Evolutionary conservation across 64 coral and sea anemone genomes (phyloP).

Genomic region (Pocillopora verrucosa): DNA sequence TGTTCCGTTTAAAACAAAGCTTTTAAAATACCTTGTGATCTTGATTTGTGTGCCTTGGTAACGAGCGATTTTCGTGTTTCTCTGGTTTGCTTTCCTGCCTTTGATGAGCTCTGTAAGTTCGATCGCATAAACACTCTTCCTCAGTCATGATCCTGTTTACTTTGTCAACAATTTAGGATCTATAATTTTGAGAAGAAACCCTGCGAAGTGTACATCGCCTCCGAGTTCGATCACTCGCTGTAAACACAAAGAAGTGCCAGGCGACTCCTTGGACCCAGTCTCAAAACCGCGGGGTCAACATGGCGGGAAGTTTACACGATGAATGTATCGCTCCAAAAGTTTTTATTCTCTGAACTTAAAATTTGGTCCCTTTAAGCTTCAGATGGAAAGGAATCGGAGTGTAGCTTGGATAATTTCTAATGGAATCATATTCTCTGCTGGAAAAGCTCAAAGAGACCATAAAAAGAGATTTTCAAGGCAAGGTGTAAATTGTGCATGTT

Average conservation of each 20-base stretch:
- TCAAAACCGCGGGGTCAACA: conserved; percentile 14
- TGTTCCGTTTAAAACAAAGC: background rate
- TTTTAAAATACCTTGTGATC: conserved; percentile 59
- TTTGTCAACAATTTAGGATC: background rate
- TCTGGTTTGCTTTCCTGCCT: conserved; percentile 57
- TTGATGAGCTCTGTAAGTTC: conserved; percentile 48
- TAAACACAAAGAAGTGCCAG: conserved; percentile 11
- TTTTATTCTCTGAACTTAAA: background rate
- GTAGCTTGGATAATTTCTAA: background rate
- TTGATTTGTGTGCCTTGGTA: conserved; percentile 69
- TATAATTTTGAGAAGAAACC: background rate
- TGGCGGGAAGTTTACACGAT: conserved; percentile 60
- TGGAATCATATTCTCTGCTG: conserved; percentile 57
- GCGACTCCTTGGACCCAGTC: conserved; percentile 1
- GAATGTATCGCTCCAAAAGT: no score
- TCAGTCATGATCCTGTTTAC: conserved; percentile 1
- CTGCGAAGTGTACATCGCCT: background rate
- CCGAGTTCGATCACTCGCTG: background rate
- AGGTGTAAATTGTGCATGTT: background rate
- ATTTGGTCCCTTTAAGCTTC: background rate
- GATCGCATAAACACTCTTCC: conserved; percentile 47
- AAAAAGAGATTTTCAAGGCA: conserved; percentile 66
- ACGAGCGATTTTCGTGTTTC: conserved; percentile 50
- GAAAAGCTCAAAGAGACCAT: conserved; percentile 64
- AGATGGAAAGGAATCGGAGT: background rate